Evolutionary conservation across 2,888 invertebrate genomes (phyloP), one percentile per base, ranked within the genome.

Genomic region (Cheiracanthium punctorium): DNA sequence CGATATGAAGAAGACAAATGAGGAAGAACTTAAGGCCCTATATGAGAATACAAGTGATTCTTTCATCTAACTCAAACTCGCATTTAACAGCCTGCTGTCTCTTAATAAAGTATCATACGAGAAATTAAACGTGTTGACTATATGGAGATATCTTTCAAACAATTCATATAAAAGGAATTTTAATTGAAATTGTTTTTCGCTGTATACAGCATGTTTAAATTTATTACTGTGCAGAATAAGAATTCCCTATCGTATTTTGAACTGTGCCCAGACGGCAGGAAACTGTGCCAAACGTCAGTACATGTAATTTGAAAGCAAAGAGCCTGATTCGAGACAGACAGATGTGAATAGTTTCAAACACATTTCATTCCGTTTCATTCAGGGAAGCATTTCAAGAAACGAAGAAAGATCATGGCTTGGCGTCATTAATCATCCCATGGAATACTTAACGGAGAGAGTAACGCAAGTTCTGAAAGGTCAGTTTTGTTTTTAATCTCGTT

Each of bases 331-430:
- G 10, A 69, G 29, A n/a, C 33, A 69, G 37, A 69, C 69, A 69
- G 69, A 69, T 69, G 69, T 67, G 67, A 82, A 58, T 82, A 41
- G 52, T 75, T 74, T 71, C 48, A 58, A 70, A 70, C 69, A 70
- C 52, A 80, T 73, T 65, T 67, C 80, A 64, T 43, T 72, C 64
- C 43, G 64, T 70, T 70, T 52, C 52, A 71, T 69, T 75, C 41
- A 71, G 33, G 41, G 33, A 81, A 12, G 43, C 10, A 48, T 7
- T 48, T 48, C 43, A 48, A 58, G 58, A 20, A 58, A 58, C 58
- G 24, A 24, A 58, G 58, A 58, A 58, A 58, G 58, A 58, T 58
- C 58, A 58, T 58, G 58, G 12, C 24, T 24, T 7, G 58, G 58
- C 20, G 58, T 58, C 58, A 58, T 58, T 58, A 58, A 58, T 58